phyloP scores from a whole-genome alignment of 2,888 invertebrate species.

The Heliconius sara region DNA sequence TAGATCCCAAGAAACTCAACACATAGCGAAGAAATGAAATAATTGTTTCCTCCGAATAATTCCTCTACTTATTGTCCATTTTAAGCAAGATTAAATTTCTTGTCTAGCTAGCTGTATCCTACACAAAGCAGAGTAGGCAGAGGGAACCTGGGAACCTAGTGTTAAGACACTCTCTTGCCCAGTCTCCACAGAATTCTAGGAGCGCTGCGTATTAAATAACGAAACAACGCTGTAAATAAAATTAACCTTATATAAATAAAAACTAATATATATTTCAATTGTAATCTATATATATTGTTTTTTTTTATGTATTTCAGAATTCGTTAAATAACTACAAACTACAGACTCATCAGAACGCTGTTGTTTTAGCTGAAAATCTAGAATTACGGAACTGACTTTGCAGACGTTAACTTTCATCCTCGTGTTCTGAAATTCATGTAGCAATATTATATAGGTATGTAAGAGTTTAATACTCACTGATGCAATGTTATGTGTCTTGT shows the following conservation, averaged over 20 bases:
- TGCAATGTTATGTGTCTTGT: neutral
- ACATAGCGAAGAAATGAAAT: too few relatives aligned
- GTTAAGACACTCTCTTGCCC: neutral
- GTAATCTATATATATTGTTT: too few relatives aligned
- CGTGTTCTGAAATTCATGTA: neutral
- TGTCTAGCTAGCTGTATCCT: too few relatives aligned
- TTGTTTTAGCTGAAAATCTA: conserved; percentile 7
- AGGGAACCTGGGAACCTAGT: neutral
- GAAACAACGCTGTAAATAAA: neutral
- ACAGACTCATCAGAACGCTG: neutral
- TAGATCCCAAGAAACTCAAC: too few relatives aligned
- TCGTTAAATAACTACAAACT: neutral
- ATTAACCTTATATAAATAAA: too few relatives aligned
- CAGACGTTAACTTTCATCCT: conserved; percentile 3
- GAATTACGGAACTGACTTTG: conserved; percentile 5
- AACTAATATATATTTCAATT: too few relatives aligned
- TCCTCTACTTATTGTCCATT: too few relatives aligned
- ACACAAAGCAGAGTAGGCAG: neutral
- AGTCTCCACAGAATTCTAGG: neutral
- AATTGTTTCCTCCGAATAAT: too few relatives aligned
- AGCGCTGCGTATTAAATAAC: neutral
- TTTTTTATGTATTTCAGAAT: neutral
- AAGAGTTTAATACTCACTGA: neutral
- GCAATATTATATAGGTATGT: neutral
- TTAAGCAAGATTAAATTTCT: too few relatives aligned